phyloP scores from a whole-genome alignment of 1,140 invertebrate genomes.

The Lucilia sericata region DNA sequence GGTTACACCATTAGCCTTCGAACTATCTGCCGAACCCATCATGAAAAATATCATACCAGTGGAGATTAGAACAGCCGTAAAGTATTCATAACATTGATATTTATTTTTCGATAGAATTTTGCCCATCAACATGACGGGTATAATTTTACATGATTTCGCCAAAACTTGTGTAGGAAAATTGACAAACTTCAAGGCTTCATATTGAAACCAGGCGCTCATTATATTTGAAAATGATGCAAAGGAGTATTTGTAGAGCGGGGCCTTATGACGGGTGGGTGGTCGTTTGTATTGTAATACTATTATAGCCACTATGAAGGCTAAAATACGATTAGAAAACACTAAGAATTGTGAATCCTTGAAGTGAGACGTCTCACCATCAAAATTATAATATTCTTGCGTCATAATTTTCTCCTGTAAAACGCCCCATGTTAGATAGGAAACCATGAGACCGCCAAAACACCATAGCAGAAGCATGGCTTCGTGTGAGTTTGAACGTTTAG shows the following conservation, averaged over 20 bases:
- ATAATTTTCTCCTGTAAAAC: slow-evolving; percentile 94
- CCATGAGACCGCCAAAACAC: slow-evolving; percentile 90
- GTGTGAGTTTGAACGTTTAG: slow-evolving; percentile 69
- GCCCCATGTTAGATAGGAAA: slow-evolving; percentile 94
- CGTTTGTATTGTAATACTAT: slow-evolving; percentile 70
- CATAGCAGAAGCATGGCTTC: slow-evolving; percentile 75
- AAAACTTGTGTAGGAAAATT: slow-evolving; percentile 97
- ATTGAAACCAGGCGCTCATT: slow-evolving; percentile 99
- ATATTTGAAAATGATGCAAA: slow-evolving; percentile 98
- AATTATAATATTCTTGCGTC: slow-evolving; percentile 82
- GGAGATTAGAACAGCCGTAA: slow-evolving; percentile 90
- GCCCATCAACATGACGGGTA: slow-evolving; percentile 97
- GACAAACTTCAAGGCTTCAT: slow-evolving; percentile 98
- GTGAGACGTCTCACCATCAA: slow-evolving; percentile 72
- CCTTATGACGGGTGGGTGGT: slow-evolving; percentile 78
- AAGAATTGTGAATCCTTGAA: slow-evolving; percentile 96
- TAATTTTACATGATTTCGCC: slow-evolving; percentile 93
- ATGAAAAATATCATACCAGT: slow-evolving; percentile 94
- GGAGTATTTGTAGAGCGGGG: slow-evolving; percentile 96
- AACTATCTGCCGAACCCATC: slow-evolving; percentile 75
- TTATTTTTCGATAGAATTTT: slow-evolving; percentile 89
- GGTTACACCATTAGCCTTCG: slow-evolving; percentile 75
- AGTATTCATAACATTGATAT: slow-evolving; percentile 94
- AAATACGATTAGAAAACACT: slow-evolving; percentile 92
- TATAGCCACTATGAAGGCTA: slow-evolving; percentile 84